These are phyloP conservation scores for Graphium colonna DNA, from an alignment of 2,888 invertebrate genomes.

Conservation along the genomic window DNA sequence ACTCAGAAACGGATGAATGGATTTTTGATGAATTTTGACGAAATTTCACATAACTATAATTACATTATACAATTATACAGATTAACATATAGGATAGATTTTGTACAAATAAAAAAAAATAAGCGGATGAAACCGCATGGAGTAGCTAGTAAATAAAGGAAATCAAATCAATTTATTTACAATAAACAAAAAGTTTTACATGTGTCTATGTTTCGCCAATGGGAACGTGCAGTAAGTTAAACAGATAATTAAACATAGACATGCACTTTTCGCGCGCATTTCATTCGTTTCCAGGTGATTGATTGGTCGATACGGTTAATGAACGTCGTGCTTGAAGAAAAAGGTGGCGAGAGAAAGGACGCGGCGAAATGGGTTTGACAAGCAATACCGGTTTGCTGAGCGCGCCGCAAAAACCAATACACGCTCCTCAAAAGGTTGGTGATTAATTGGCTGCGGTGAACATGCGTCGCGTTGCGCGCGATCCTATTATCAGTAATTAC, in stretches of 20 bases:
- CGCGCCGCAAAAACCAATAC: constrained; percentile 66
- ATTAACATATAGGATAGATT: too few relatives aligned
- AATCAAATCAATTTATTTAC: too few relatives aligned
- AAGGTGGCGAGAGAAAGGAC: constrained; percentile 22
- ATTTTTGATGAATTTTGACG: too few relatives aligned
- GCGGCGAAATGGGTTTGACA: constrained; percentile 72
- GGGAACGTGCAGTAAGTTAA: too few relatives aligned
- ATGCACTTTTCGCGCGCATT: background rate
- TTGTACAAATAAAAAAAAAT: too few relatives aligned
- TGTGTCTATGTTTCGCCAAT: too few relatives aligned
- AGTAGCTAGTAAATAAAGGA: too few relatives aligned
- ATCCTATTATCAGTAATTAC: constrained; percentile 14
- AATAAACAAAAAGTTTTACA: too few relatives aligned
- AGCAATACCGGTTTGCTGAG: constrained; percentile 84
- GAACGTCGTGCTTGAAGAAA: background rate
- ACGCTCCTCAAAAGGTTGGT: constrained; percentile 53
- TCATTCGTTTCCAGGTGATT: constrained; percentile 48
- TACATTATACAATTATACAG: too few relatives aligned
- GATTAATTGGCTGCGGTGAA: constrained; percentile 6
- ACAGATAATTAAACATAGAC: background rate
- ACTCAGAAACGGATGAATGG: too few relatives aligned
- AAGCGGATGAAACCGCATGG: too few relatives aligned
- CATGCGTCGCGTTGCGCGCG: constrained; percentile 8
- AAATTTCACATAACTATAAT: too few relatives aligned
- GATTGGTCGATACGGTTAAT: constrained; percentile 51